These are phyloP conservation scores for Yponomeuta sedellus DNA, from an alignment of 2,888 invertebrate genomes.

Conservation along the genomic window DNA sequence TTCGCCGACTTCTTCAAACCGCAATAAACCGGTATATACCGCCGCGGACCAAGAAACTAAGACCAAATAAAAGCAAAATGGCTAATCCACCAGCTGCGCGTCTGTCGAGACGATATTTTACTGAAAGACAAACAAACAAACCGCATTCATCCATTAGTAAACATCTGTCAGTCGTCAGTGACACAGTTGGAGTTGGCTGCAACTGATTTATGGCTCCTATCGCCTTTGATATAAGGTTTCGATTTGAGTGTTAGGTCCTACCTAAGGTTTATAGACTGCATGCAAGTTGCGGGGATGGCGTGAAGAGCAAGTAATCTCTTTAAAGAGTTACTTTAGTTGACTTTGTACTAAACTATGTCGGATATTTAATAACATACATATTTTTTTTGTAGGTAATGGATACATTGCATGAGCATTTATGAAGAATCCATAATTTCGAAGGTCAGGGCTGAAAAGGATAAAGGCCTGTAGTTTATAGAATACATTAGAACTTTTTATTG, in stretches of 20 bases:
- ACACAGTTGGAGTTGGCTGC: background rate
- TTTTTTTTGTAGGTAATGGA: no score
- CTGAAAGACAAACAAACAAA: conserved; percentile 1
- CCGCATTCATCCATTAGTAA: background rate
- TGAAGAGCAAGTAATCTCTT: background rate
- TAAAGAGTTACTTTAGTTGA: no score
- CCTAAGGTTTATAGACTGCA: background rate
- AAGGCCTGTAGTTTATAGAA: no score
- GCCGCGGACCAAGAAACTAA: no score
- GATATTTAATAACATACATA: no score
- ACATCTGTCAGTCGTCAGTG: background rate
- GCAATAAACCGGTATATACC: no score
- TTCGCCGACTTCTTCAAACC: no score
- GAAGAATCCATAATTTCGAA: no score
- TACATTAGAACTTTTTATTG: no score
- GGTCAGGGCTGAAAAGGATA: no score
- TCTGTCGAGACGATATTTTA: background rate
- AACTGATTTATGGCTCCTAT: background rate
- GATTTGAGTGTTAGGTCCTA: background rate
- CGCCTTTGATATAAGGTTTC: background rate
- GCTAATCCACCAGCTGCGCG: background rate
- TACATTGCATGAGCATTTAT: no score
- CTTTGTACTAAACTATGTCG: no score
- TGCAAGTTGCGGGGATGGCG: background rate
- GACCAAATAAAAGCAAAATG: background rate